Percentiles rank a stretch among this genome's conserved stretches.
Conservation (phyloP, 2,888 invertebrate species). For the Hirtodrosophila alboralis region DNA sequence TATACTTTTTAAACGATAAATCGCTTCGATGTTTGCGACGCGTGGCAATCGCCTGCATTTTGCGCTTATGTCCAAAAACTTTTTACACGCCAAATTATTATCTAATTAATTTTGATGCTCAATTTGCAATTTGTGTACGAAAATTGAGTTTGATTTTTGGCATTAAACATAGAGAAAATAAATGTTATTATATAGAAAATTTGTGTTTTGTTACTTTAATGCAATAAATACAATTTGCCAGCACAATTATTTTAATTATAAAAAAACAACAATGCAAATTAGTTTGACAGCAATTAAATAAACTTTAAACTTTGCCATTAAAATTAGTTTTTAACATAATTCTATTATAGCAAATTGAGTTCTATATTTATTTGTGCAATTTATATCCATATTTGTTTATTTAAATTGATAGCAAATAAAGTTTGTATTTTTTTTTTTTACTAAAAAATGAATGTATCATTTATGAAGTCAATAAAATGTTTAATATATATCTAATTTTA, state of each 20-base stretch:
- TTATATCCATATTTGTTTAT: slow-evolving; percentile 1
- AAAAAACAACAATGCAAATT: too few species aligned
- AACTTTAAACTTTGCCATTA: slow-evolving; percentile 13
- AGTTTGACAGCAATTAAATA: slow-evolving; percentile 26
- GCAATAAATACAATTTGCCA: not conserved
- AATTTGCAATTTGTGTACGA: slow-evolving; percentile 45
- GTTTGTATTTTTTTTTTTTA: not conserved
- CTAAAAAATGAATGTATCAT: not conserved
- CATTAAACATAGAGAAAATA: slow-evolving; percentile 7
- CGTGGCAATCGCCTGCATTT: slow-evolving; percentile 27
- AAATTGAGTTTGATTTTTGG: slow-evolving; percentile 23
- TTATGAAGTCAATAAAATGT: too few species aligned
- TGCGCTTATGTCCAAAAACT: slow-evolving; percentile 18
- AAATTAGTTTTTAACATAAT: slow-evolving; percentile 27
- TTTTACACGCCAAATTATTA: slow-evolving; percentile 44
- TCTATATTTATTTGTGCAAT: not conserved
- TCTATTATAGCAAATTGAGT: slow-evolving; percentile 18
- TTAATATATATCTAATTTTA: too few species aligned
- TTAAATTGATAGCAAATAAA: not conserved
- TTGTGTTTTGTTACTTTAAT: not conserved
- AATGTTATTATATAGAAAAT: too few species aligned
- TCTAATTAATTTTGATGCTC: slow-evolving; percentile 56
- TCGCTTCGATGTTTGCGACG: slow-evolving; percentile 15
- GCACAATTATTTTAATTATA: too few species aligned
- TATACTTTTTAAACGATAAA: slow-evolving; percentile 14